Evolutionary conservation across 2,888 invertebrate species (phyloP), one percentile per base, ranked within the genome.

Genomic region (Suillia variegata): DNA sequence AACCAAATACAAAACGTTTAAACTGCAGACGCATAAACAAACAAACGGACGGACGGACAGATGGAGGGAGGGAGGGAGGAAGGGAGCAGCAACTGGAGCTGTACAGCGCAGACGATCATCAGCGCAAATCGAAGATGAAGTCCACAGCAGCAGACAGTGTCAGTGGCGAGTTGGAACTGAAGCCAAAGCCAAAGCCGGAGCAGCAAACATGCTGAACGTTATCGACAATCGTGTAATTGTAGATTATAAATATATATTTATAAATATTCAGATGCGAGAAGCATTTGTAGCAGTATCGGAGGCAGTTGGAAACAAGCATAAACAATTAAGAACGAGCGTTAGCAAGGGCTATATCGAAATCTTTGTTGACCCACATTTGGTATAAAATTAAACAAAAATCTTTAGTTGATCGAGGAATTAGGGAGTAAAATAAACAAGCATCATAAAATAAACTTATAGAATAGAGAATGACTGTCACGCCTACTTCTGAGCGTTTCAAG

Each of bases 151-250:
- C 6, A 31, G 31, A 5, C 31, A 31, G 31, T 12, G 31, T n/a
- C 31, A 12, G 31, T 8, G 31, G 12, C 31, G 12, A 5, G 31
- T 31, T 8, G 31, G 12, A 5, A 31, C 31, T 8, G 31, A n/a
- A n/a, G 31, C 38, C 38, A 13, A n/a, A 38, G n/a, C 38, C 6
- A n/a, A 38, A 38, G 21, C 22, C 10, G 10, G 45, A 10, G 12
- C 45, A 15, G 12, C 17, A 17, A 45, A 45, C 45, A 45, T 18
- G 22, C 24, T 33, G 48, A 55, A 55, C 55, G 48, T 57, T 67
- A 67, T 67, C 70, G 63, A 63, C 66, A 66, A 58, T 67, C 69
- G 48, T 71, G 74, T 72, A 72, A 72, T 72, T 72, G 74, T 70
- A 74, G 72, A 64, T 70, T 53, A 50, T 48, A 54, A 59, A 20